Conservation (phyloP, 2,113 vertebrate species). For the Petroica traversi region DNA sequence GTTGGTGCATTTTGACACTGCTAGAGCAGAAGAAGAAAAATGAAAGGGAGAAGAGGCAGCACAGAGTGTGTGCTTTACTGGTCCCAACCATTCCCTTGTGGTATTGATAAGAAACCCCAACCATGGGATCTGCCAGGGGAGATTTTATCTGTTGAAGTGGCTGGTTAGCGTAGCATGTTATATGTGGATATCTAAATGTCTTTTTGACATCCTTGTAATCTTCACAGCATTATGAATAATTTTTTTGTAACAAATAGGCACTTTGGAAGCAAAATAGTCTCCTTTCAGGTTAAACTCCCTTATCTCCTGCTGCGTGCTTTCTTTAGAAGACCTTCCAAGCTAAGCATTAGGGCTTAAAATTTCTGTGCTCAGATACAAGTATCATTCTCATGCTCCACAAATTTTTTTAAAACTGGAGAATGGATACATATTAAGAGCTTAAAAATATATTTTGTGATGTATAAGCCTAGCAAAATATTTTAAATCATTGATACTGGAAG, state of each 20-base stretch:
- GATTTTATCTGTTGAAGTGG: neutral
- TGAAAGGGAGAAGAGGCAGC: neutral
- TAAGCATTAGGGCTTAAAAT: conserved; percentile 36
- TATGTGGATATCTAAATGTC: neutral
- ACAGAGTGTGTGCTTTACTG: neutral
- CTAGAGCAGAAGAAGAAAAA: neutral
- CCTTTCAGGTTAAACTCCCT: conserved; percentile 14
- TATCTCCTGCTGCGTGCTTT: conserved; percentile 44
- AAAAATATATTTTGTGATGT: conserved; percentile 54
- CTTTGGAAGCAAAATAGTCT: neutral
- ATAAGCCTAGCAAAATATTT: conserved; percentile 75
- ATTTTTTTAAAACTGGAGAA: conserved; percentile 44
- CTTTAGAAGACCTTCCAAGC: conserved; percentile 47
- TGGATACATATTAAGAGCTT: conserved; percentile 63
- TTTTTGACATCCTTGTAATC: neutral
- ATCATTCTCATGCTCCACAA: conserved; percentile 48
- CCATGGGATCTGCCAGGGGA: neutral
- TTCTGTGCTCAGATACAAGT: conserved; percentile 31
- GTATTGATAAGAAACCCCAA: neutral
- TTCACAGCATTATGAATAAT: neutral
- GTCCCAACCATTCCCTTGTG: neutral
- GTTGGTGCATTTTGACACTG: neutral
- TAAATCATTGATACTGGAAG: conserved; percentile 75
- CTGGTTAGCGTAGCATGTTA: neutral
- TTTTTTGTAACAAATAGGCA: neutral